These are phyloP conservation scores for Myoxocephalus aenaeus DNA, from an alignment of 2,797 vertebrate genomes.

Conservation along the genomic window DNA sequence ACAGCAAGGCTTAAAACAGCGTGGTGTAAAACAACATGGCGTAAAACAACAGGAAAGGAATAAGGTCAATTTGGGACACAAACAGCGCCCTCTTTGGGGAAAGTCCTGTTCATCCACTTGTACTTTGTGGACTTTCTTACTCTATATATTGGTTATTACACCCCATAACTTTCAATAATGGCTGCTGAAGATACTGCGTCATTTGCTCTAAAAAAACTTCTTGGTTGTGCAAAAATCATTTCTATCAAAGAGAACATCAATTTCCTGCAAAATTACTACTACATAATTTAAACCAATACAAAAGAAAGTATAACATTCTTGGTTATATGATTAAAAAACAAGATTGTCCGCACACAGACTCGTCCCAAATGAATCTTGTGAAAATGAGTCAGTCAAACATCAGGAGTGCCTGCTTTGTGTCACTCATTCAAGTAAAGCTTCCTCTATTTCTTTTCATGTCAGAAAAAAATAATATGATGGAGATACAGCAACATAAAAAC, in stretches of 20 bases:
- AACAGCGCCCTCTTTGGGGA: no score
- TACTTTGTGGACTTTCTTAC: no score
- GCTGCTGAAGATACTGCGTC: no score
- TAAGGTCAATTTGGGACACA: no score
- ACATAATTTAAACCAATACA: neutral
- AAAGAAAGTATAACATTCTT: neutral
- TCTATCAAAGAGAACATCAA: neutral
- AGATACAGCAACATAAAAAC: neutral
- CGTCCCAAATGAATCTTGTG: neutral
- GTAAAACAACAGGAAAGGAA: no score
- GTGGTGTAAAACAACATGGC: no score
- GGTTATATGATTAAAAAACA: neutral
- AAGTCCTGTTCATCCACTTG: no score
- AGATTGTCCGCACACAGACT: neutral
- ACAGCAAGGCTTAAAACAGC: no score
- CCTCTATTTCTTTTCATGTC: slow-evolving; percentile 2
- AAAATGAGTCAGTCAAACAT: no score
- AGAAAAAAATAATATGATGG: neutral
- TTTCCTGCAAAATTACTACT: neutral
- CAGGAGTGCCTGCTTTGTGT: neutral
- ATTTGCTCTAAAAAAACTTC: no score
- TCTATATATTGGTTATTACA: no score
- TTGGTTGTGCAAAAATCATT: neutral
- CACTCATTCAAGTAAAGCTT: neutral
- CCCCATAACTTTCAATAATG: no score